Conservation (phyloP, 2,113 vertebrate genomes). For the Cololabis saira region DNA sequence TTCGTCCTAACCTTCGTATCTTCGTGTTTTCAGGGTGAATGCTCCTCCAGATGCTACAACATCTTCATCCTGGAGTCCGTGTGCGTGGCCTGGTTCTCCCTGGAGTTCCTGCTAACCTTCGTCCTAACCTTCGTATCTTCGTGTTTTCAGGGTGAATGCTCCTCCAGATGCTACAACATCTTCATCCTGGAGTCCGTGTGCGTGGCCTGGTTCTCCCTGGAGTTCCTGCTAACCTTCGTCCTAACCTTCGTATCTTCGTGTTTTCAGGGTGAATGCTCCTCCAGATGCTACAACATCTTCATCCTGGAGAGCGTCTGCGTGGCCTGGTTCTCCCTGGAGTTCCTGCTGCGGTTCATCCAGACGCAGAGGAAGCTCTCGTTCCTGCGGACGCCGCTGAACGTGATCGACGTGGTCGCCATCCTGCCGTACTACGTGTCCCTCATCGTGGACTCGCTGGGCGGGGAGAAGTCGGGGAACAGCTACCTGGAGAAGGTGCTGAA, state of each 20-base stretch:
- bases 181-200: slow-evolving; percentile 95
- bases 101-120: too few relatives aligned
- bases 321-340: slow-evolving; percentile 97
- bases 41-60: too few relatives aligned
- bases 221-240: too few relatives aligned
- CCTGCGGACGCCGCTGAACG: slow-evolving; percentile 91
- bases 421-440: slow-evolving; percentile 95
- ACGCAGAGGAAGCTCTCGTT: slow-evolving; percentile 93
- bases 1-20: too few relatives aligned
- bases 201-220: too few relatives aligned
- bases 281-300: slow-evolving; percentile 91
- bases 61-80: too few relatives aligned
- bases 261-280: slow-evolving; percentile 92
- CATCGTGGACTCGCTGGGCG: slow-evolving; percentile 84
- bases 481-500: slow-evolving; percentile 95
- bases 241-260: not conserved
- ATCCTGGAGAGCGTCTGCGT: slow-evolving; percentile 96
- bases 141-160: slow-evolving; percentile 90
- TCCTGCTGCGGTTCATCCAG: slow-evolving; percentile 93
- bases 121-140: too few relatives aligned
- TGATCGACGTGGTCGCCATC: slow-evolving; percentile 94
- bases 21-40: too few relatives aligned
- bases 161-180: slow-evolving; percentile 89
- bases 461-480: slow-evolving; percentile 86
- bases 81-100: too few relatives aligned